phyloP scores from a whole-genome alignment of 2,113 vertebrate genomes.

The Mungos mungo region DNA sequence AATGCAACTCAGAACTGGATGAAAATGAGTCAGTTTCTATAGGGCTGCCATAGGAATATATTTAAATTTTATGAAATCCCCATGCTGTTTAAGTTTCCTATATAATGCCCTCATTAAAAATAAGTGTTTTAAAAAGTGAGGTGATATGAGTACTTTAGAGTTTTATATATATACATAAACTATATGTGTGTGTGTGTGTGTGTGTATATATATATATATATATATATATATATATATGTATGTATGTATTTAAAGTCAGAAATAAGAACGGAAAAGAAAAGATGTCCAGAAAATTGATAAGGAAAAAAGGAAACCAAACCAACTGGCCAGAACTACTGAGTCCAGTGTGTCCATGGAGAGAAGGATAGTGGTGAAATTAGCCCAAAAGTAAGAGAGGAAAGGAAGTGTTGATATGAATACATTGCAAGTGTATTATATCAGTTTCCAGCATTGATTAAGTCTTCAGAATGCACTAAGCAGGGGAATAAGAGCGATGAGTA shows the following conservation, averaged over 20 bases:
- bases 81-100: background rate
- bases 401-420: background rate
- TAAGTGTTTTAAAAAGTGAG: background rate
- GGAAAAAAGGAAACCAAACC: background rate
- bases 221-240: too few relatives aligned
- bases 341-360: background rate
- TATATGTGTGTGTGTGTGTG: too few relatives aligned
- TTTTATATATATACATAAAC: too few relatives aligned
- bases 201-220: too few relatives aligned
- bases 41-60: background rate
- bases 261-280: background rate
- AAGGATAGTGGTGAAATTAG: background rate
- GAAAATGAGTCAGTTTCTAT: background rate
- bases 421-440: background rate
- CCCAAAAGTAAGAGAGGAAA: background rate
- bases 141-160: background rate
- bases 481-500: background rate
- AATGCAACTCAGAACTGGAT: background rate
- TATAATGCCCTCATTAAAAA: background rate
- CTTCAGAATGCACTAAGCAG: background rate
- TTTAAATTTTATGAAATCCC: background rate
- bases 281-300: background rate
- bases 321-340: background rate
- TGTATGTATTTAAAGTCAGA: background rate
- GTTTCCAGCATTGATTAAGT: conserved; percentile 25